Conservation (phyloP, 2,797 vertebrate genomes). For the Emydoidea blandingii region DNA sequence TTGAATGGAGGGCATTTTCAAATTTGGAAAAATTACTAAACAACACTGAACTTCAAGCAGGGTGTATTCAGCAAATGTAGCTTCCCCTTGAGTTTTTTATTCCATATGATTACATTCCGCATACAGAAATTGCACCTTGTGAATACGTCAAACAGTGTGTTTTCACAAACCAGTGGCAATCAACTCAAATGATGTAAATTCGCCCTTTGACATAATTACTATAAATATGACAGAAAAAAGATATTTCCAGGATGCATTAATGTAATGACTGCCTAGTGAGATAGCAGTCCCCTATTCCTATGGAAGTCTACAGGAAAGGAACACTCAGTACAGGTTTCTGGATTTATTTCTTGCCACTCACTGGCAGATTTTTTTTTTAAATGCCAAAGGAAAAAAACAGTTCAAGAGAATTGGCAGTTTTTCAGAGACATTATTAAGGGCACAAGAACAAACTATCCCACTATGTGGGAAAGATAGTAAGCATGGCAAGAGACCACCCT, state of each 20-base stretch:
- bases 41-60: neutral
- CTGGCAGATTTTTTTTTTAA: neutral
- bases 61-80: conserved; percentile 45
- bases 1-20: neutral
- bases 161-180: conserved; percentile 82
- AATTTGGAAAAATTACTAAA: fast-evolving
- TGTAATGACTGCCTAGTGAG: conserved; percentile 49
- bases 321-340: neutral
- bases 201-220: conserved; percentile 79
- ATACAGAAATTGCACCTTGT: conserved; percentile 78
- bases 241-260: conserved; percentile 53
- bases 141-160: conserved; percentile 80
- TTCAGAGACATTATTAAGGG: too few species aligned
- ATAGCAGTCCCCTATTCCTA: conserved; percentile 42
- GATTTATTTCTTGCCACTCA: neutral
- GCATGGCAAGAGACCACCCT: too few species aligned
- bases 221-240: conserved; percentile 78
- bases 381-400: neutral
- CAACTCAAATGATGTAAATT: conserved; percentile 82
- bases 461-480: too few species aligned
- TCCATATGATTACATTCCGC: conserved; percentile 70
- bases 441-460: too few species aligned
- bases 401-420: too few species aligned
- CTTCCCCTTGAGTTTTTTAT: conserved; percentile 63
- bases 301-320: conserved; percentile 6